phyloP scores from a whole-genome alignment of 2,888 invertebrate genomes.

The Nyleta sp. region DNA sequence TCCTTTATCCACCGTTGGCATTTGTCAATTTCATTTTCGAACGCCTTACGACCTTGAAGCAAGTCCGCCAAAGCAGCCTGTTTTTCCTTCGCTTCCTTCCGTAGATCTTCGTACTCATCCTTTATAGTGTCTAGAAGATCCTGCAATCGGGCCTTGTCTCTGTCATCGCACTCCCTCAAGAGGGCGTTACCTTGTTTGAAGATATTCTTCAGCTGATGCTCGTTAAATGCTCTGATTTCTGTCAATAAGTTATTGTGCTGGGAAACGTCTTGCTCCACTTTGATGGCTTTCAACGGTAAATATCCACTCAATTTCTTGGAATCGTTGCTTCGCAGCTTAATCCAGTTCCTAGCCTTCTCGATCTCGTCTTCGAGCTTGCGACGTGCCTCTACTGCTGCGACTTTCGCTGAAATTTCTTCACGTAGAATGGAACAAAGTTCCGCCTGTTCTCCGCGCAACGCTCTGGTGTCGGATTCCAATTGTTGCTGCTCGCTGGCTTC shows the following conservation, averaged over 20 bases:
- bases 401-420: slow-evolving; percentile 88
- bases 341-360: slow-evolving; percentile 91
- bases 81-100: slow-evolving; percentile 89
- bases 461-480: slow-evolving; percentile 88
- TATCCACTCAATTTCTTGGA: slow-evolving; percentile 90
- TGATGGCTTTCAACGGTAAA: slow-evolving; percentile 90
- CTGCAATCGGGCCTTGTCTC: slow-evolving; percentile 87
- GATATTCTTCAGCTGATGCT: slow-evolving; percentile 89
- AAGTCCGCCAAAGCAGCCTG: slow-evolving; percentile 88
- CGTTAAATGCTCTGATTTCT: slow-evolving; percentile 90
- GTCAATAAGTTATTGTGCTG: slow-evolving; percentile 89
- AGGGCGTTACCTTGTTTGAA: slow-evolving; percentile 90
- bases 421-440: slow-evolving; percentile 88
- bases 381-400: slow-evolving; percentile 87
- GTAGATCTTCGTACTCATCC: slow-evolving; percentile 88
- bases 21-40: slow-evolving; percentile 91
- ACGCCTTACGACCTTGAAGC: slow-evolving; percentile 90
- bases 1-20: slow-evolving; percentile 95
- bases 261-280: slow-evolving; percentile 92
- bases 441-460: slow-evolving; percentile 89
- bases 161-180: slow-evolving; percentile 92
- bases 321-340: slow-evolving; percentile 90
- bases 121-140: slow-evolving; percentile 87
- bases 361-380: slow-evolving; percentile 90
- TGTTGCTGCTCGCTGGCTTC: slow-evolving; percentile 93